These are phyloP conservation scores for Rhadinocentrus ornatus DNA, from an alignment of 2,797 vertebrate genomes.

Conservation along the genomic window DNA sequence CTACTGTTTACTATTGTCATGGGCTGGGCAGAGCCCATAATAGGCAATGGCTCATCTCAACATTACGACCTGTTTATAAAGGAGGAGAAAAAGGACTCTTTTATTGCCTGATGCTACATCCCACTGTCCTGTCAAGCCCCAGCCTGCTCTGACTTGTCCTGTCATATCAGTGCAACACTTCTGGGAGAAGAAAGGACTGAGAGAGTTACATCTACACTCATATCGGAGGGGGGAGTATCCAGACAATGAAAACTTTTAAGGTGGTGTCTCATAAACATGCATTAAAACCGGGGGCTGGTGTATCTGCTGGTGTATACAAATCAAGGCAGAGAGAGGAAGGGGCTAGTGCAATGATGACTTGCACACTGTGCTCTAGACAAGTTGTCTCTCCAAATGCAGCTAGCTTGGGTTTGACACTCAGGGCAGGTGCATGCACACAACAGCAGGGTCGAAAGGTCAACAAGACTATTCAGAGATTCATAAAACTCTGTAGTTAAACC, in stretches of 20 bases:
- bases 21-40: conserved; percentile 76
- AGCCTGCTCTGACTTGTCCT: conserved; percentile 41
- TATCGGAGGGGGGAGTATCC: conserved; percentile 27
- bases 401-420: conserved; percentile 5
- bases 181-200: conserved; percentile 43
- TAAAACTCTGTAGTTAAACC: neutral
- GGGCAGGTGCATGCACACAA: neutral
- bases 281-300: conserved; percentile 56
- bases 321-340: conserved; percentile 22
- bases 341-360: conserved; percentile 30
- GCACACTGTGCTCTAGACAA: conserved; percentile 28
- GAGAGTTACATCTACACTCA: conserved; percentile 27
- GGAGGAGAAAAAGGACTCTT: conserved; percentile 76
- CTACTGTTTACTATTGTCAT: conserved; percentile 73
- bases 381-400: conserved; percentile 10
- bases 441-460: neutral
- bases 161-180: conserved; percentile 55
- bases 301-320: conserved; percentile 40
- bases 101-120: conserved; percentile 65
- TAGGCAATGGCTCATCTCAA: conserved; percentile 83
- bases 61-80: conserved; percentile 77
- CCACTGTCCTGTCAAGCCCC: conserved; percentile 53
- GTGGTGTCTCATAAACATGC: conserved; percentile 72
- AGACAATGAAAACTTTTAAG: conserved; percentile 64
- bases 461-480: neutral